Conservation (phyloP, 2,888 invertebrate genomes). For the Pristionchus japonicus region DNA sequence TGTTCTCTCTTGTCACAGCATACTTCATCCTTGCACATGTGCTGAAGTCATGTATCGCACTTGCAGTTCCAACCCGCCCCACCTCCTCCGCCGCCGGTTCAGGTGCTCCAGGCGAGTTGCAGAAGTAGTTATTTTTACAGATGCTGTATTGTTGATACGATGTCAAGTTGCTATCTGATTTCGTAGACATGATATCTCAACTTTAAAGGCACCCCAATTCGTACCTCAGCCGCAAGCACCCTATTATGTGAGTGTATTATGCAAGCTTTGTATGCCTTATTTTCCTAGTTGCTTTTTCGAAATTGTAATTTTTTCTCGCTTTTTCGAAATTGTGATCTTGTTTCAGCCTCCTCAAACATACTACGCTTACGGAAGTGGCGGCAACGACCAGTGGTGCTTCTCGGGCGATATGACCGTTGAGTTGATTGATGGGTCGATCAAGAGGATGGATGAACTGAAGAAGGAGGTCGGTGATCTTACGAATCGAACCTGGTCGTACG, state of each 20-base stretch:
- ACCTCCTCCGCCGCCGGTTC: neutral
- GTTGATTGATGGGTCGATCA: constrained; percentile 53
- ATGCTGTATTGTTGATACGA: no score
- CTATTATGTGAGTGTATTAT: neutral
- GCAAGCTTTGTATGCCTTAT: no score
- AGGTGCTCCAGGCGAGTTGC: no score
- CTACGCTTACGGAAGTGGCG: neutral
- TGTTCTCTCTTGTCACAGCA: no score
- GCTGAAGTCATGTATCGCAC: neutral
- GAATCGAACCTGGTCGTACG: no score
- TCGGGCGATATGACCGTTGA: constrained; percentile 65
- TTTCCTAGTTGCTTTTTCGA: no score
- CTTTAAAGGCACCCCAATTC: constrained; percentile 26
- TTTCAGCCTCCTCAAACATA: neutral
- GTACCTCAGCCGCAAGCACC: neutral
- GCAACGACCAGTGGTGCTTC: constrained; percentile 58
- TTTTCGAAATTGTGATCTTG: no score
- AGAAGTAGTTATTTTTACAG: no score
- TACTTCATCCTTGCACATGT: neutral
- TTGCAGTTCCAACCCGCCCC: constrained; percentile 17
- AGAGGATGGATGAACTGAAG: constrained; percentile 70
- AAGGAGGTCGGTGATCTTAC: constrained; percentile 46
- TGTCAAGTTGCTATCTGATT: neutral
- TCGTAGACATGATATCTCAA: no score
- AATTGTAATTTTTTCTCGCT: no score